Percentiles rank a stretch among this genome's conserved stretches.
phyloP scores from a whole-genome alignment of 2,113 vertebrate genomes.

The Amphilophus citrinellus region DNA sequence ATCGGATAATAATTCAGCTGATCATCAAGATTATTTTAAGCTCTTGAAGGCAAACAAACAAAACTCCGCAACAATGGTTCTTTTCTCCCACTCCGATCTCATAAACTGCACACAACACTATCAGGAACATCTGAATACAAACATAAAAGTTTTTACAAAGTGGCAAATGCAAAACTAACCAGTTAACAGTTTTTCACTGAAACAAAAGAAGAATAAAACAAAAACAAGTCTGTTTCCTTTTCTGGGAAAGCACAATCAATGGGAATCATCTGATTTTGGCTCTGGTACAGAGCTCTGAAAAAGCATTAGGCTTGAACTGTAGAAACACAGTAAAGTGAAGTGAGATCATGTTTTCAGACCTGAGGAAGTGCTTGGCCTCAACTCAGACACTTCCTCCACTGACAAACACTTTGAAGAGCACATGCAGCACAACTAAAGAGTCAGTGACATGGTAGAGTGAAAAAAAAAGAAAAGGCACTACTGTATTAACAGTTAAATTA shows the following conservation, averaged over 20 bases:
- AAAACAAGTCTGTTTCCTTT: constrained; percentile 54
- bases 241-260: constrained; percentile 28
- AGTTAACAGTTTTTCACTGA: neutral
- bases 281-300: constrained; percentile 24
- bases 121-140: neutral
- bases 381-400: constrained; percentile 60
- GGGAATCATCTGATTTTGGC: constrained; percentile 29
- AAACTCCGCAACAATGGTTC: neutral
- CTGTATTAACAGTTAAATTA: neutral
- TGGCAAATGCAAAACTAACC: neutral
- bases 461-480: neutral
- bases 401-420: constrained; percentile 44
- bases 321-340: constrained; percentile 29
- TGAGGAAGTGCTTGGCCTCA: constrained; percentile 60
- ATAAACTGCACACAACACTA: neutral
- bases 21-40: neutral
- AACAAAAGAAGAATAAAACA: constrained; percentile 53
- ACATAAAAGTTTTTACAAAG: neutral
- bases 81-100: neutral
- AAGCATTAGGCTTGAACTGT: constrained; percentile 28
- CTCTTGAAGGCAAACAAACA: constrained; percentile 11
- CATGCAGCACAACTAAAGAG: neutral
- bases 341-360: constrained; percentile 32
- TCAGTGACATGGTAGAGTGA: neutral
- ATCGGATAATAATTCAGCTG: neutral